Base-by-base conservation (phyloP, 2,888 invertebrate genomes). In the Coelopa pilipes region DNA sequence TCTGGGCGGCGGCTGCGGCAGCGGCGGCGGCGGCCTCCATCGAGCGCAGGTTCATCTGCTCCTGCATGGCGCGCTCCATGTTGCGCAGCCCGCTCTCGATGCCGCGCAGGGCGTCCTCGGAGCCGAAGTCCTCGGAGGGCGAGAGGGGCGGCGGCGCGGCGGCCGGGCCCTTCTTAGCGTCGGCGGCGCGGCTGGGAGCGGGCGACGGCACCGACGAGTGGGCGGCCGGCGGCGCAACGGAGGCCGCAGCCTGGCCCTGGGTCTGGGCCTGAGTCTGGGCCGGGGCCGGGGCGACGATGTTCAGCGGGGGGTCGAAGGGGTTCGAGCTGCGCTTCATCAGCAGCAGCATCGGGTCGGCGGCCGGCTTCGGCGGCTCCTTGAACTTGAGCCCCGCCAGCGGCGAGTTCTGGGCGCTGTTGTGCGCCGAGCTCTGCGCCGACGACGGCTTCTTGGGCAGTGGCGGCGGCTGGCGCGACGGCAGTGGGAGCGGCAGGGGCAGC, bases 61-160 rank as follows among this genome's bases (percentile, higher is more conserved):
- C 88, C 78, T 87, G 87, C 71, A 71, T 71, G 71, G 88, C 88
- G 21, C 88, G 84, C 76, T 88, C 88, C 88, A 88, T 88, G 74
- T 87, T 88, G 21, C 87, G 84, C 19, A 88, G 78, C 3, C 88
- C 88, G 71, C 88, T 87, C 74, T 88, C 88, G 19, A 88, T 88
- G 63, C 88, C 88, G 0, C 88, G 84, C 63, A 88, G 76, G 0
- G 88, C 88, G 77, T 88, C 88, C 74, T 88, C 88, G 9, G 87
- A 88, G 2, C 88, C 87, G 57, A 87, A 87, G 59, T 88, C 88
- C 65, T 88, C 88, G 9, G 84, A 83, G 70, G 87, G 86, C 15
- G 87, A 87, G 0, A 82, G 75, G 7, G 75, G 47, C 74, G 79
- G 65, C 0, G 47, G 66, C 73, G 76, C 17, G 70, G 50, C 74